These are phyloP conservation scores for Dinomys branickii DNA, from an alignment of 2,113 vertebrate genomes.

Conservation along the genomic window DNA sequence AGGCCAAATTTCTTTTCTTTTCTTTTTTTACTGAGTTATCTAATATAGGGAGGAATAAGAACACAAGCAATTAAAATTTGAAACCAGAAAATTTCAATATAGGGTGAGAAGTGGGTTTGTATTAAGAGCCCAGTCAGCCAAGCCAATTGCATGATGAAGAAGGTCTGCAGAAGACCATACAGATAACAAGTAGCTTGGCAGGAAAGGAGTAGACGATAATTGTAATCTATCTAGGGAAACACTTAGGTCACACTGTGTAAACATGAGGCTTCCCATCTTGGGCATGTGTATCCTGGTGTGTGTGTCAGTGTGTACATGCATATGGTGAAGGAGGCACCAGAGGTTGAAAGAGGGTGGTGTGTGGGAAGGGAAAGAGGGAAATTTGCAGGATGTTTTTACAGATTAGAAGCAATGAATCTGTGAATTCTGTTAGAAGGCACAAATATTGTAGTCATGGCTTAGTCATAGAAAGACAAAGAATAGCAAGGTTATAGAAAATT, in stretches of 20 bases:
- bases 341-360: background rate
- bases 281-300: background rate
- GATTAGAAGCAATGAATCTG: background rate
- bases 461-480: background rate
- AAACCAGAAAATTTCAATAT: background rate
- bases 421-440: background rate
- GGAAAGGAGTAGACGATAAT: background rate
- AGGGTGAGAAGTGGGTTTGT: background rate
- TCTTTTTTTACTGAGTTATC: background rate
- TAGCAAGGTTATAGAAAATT: background rate
- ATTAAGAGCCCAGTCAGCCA: background rate
- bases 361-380: background rate
- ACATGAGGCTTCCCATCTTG: background rate
- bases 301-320: background rate
- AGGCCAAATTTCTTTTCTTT: background rate
- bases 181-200: background rate
- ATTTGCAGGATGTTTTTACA: background rate
- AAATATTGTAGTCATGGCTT: background rate
- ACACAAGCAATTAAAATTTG: background rate
- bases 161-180: background rate
- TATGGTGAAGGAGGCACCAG: background rate
- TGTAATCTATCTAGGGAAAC: background rate
- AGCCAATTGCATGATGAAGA: background rate
- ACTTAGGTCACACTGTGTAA: background rate
- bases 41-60: background rate